phyloP scores from a whole-genome alignment of 2,797 vertebrate genomes.

The Crocidura indochinensis region DNA sequence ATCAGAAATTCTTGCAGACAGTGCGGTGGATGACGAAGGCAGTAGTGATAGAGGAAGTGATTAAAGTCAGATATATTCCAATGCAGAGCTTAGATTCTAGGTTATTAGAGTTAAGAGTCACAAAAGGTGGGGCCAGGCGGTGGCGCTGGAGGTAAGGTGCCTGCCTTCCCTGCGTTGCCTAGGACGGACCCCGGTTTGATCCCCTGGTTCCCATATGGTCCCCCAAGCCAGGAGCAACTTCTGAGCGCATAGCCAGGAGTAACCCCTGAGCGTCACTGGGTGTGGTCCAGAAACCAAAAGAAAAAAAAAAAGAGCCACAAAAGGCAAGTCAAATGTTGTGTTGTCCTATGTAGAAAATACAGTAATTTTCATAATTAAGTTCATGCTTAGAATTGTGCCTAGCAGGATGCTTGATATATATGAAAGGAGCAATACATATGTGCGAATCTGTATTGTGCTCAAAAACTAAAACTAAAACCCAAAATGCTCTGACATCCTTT shows the following conservation, averaged over 20 bases:
- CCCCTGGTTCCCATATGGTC: too few relatives aligned
- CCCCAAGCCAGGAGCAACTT: too few relatives aligned
- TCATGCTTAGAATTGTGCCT: not conserved
- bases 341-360: not conserved
- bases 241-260: too few relatives aligned
- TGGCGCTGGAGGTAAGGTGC: too few relatives aligned
- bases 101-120: not conserved
- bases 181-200: too few relatives aligned
- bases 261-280: too few relatives aligned
- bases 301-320: too few relatives aligned
- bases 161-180: too few relatives aligned
- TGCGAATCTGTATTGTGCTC: conserved; percentile 4
- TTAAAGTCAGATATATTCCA: not conserved
- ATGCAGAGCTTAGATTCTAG: not conserved
- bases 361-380: not conserved
- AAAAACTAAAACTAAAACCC: not conserved
- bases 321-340: not conserved
- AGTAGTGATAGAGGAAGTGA: not conserved
- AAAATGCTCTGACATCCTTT: too few relatives aligned
- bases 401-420: not conserved
- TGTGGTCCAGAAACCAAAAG: too few relatives aligned
- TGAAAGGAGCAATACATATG: not conserved
- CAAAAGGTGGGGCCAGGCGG: too few relatives aligned
- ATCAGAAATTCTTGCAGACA: not conserved
- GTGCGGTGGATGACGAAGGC: not conserved